Evolutionary conservation across 2,888 invertebrate species (phyloP), one percentile per base, ranked within the genome.

Genomic region (Seira musarum): DNA sequence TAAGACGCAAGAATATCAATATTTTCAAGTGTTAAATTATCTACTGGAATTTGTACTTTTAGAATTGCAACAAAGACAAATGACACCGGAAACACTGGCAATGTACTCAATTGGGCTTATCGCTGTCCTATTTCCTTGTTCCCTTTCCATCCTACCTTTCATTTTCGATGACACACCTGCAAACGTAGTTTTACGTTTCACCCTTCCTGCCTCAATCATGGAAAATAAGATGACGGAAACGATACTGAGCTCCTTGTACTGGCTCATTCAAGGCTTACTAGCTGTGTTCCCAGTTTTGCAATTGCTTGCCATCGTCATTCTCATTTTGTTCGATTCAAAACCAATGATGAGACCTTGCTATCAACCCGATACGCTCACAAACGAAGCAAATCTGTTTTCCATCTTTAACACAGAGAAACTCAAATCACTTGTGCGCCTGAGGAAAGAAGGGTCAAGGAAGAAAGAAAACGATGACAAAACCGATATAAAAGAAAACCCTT

Each of bases 81-180:
- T 70, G 17, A 53, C 70, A n/a, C 6, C 24, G 6, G 60, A 24
- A 35, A 19, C 70, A 5, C 5, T 70, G 10, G 60, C 24, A 1
- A 70, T 70, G 61, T 70, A 70, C n/a, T 70, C 70, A 1, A 0
- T 70, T 15, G 61, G 60, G 5, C 1, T 30, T 6, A 24, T 60
- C 2, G 35, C 25, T 1, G 13, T 60, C 35, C 25, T 61, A 2
- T 60, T 70, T 10, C 70, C 70, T 3, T 2, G 57, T 13, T 57
- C 60, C 6, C 61, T 70, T n/a, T n/a, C 35, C 10, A 70, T 60
- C 17, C 61, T 70, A 3, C 70, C 70, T 19, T 70, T 70, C 24
- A 60, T 70, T 35, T 21, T 60, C 13, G 35, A 30, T 15, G 24
- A 60, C 61, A 70, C 60, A 1, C 60, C 70, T 1, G 70, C 61